These are phyloP conservation scores for Leptobrachium ailaonicum DNA, from an alignment of 2,113 vertebrate genomes.

Conservation along the genomic window DNA sequence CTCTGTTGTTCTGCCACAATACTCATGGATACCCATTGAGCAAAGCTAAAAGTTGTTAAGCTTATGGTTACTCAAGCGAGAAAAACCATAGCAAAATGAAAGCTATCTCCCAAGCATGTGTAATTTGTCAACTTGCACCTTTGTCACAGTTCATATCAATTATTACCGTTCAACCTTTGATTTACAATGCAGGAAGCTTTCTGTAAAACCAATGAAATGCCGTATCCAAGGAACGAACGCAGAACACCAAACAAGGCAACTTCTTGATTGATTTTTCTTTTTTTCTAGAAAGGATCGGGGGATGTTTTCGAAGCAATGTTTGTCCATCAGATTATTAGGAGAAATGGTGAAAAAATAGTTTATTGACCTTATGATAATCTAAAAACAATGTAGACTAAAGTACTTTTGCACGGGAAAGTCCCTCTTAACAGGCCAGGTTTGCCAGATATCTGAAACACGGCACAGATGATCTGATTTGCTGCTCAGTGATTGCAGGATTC, in stretches of 20 bases:
- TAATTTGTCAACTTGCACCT: not conserved
- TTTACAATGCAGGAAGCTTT: constrained; percentile 11
- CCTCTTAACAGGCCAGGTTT: too few species aligned
- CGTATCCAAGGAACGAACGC: not conserved
- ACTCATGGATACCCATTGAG: not conserved
- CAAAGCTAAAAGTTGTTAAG: too few species aligned
- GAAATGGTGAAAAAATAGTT: not conserved
- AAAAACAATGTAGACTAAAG: not conserved
- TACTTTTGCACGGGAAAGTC: too few species aligned
- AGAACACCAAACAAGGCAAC: not conserved
- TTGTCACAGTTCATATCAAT: not conserved
- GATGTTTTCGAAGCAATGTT: constrained; percentile 15
- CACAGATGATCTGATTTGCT: too few species aligned
- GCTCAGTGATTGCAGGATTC: too few species aligned
- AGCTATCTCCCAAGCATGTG: not conserved
- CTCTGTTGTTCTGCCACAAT: not conserved
- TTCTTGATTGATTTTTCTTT: constrained; percentile 1
- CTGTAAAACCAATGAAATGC: constrained; percentile 21
- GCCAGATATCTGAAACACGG: too few species aligned
- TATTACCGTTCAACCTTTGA: not conserved
- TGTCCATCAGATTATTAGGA: constrained; percentile 14
- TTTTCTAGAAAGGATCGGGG: not conserved
- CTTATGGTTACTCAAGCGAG: not conserved
- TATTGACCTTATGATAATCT: not conserved
- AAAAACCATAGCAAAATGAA: not conserved